Percentiles rank a stretch among this genome's conserved stretches.
phyloP scores from a whole-genome alignment of 2,113 vertebrate genomes.

The Mustela lutreola region DNA sequence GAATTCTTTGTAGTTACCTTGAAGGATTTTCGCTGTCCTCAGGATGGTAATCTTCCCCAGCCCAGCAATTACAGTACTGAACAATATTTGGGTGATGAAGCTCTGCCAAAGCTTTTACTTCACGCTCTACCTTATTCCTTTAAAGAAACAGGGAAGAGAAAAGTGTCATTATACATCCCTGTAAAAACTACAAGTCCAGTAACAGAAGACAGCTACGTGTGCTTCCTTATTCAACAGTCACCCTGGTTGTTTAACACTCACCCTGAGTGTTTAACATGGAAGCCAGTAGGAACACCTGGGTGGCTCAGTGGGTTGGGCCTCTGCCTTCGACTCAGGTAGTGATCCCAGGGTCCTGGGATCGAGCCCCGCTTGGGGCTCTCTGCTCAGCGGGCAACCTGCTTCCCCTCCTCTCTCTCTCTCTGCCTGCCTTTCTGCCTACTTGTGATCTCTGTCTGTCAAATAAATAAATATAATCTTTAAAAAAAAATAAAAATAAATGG shows the following conservation, averaged over 20 bases:
- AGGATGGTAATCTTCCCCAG: background rate
- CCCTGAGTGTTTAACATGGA: background rate
- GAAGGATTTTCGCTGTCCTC: rapidly evolving
- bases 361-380: too few relatives aligned
- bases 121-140: conserved; percentile 78
- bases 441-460: too few relatives aligned
- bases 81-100: conserved; percentile 85
- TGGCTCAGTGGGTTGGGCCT: too few relatives aligned
- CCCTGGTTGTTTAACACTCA: background rate
- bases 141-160: background rate
- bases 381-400: too few relatives aligned
- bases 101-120: conserved; percentile 79
- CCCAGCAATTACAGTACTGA: conserved; percentile 82
- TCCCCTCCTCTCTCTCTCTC: too few relatives aligned
- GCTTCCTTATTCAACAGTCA: background rate
- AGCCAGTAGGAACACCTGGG: background rate
- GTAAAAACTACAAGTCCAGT: background rate
- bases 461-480: too few relatives aligned
- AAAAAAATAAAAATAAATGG: background rate
- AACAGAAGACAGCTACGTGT: background rate
- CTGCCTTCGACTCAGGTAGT: too few relatives aligned
- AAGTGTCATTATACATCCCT: background rate
- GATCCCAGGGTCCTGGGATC: too few relatives aligned
- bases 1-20: conserved; percentile 82
- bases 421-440: too few relatives aligned